These are phyloP conservation scores for Trissolcus japonicus DNA, from an alignment of 2,888 invertebrate genomes.

Conservation along the genomic window DNA sequence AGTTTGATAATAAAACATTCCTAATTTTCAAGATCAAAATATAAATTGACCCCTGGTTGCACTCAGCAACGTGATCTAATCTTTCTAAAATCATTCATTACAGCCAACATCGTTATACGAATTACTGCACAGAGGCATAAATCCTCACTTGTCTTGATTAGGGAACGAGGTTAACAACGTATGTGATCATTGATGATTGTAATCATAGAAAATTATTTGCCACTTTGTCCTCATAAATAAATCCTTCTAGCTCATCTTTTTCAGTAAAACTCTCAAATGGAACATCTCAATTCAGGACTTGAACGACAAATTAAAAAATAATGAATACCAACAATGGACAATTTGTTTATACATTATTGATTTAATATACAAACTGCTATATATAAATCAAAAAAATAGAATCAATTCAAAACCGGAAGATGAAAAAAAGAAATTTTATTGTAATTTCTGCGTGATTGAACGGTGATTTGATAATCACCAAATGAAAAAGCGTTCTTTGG, in stretches of 20 bases:
- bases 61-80: conserved; percentile 36
- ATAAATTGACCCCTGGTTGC: background rate
- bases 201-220: conserved; percentile 39
- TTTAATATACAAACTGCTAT: too few relatives aligned
- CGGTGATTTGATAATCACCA: too few relatives aligned
- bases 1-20: background rate
- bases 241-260: conserved; percentile 1
- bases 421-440: too few relatives aligned
- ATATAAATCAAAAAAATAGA: too few relatives aligned
- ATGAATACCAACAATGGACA: background rate
- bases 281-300: background rate
- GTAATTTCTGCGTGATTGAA: too few relatives aligned
- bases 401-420: too few relatives aligned
- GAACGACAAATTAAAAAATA: background rate
- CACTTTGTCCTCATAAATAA: background rate
- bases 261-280: background rate
- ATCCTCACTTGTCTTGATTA: conserved; percentile 50
- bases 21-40: too few relatives aligned
- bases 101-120: conserved; percentile 42
- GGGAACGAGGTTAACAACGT: conserved; percentile 46
- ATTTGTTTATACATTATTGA: background rate
- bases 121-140: conserved; percentile 39
- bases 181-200: conserved; percentile 45
- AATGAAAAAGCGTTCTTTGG: too few relatives aligned
- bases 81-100: conserved; percentile 29